Evolutionary conservation across 1,140 invertebrate species (phyloP).

Genomic region (Episyrphus balteatus): DNA sequence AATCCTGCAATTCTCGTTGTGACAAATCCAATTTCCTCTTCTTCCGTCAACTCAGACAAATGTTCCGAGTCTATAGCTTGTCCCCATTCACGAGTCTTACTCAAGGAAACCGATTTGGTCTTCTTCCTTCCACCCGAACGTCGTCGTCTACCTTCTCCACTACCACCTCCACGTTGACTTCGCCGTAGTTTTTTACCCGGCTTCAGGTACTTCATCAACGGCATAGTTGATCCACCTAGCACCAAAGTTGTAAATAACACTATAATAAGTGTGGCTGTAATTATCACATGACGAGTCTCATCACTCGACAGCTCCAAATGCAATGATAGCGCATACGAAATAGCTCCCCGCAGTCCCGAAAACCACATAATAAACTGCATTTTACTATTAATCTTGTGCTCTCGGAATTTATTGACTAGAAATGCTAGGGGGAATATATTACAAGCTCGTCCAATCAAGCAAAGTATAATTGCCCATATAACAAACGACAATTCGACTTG

Average conservation of each 20-base stretch:
- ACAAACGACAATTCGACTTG: constrained; percentile 70
- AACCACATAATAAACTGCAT: constrained; percentile 99
- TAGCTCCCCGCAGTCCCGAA: constrained; percentile 89
- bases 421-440: constrained; percentile 95
- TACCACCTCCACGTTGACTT: constrained; percentile 2
- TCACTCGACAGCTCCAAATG: constrained; percentile 85
- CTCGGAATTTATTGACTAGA: constrained; percentile 89
- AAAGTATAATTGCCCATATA: constrained; percentile 87
- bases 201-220: constrained; percentile 74
- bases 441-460: constrained; percentile 83
- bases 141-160: constrained; percentile 1
- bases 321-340: constrained; percentile 93
- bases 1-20: constrained; percentile 67
- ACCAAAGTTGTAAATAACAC: constrained; percentile 91
- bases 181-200: constrained; percentile 41
- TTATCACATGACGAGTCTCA: constrained; percentile 89
- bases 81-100: constrained; percentile 96
- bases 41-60: constrained; percentile 89
- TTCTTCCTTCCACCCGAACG: constrained; percentile 47
- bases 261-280: constrained; percentile 94
- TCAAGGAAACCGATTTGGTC: constrained; percentile 79
- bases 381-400: constrained; percentile 94
- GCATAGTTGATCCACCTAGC: constrained; percentile 95
- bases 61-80: constrained; percentile 94
- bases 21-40: constrained; percentile 59